Conservation (phyloP, 2,797 vertebrate species). For the Ctenopoma multispine region DNA sequence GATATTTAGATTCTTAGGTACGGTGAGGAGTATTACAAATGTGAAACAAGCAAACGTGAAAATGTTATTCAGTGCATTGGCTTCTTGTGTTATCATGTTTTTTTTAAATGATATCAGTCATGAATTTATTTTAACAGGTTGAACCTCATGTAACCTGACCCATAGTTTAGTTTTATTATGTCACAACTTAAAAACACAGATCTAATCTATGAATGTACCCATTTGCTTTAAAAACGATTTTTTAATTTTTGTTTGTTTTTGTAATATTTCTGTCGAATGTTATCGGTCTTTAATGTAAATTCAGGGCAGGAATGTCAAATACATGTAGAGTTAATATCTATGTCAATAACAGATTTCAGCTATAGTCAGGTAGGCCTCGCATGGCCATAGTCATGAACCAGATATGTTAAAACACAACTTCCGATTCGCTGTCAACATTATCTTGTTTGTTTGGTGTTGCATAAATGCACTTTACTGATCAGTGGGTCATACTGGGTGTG, state of each 20-base stretch:
- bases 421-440: slow-evolving; percentile 83
- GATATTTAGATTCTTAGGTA: slow-evolving; percentile 64
- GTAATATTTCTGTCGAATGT: slow-evolving; percentile 78
- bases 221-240: slow-evolving; percentile 65
- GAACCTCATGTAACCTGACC: slow-evolving; percentile 74
- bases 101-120: slow-evolving; percentile 56
- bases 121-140: slow-evolving; percentile 69
- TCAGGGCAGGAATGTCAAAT: slow-evolving; percentile 87
- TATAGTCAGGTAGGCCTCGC: slow-evolving; percentile 86
- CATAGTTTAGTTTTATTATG: slow-evolving; percentile 58
- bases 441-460: slow-evolving; percentile 86
- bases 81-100: slow-evolving; percentile 69
- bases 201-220: slow-evolving; percentile 89
- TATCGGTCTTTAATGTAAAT: slow-evolving; percentile 82
- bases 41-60: slow-evolving; percentile 84
- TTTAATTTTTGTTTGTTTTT: slow-evolving; percentile 16
- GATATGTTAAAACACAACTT: slow-evolving; percentile 81
- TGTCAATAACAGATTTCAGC: slow-evolving; percentile 83
- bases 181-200: slow-evolving; percentile 85
- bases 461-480: slow-evolving; percentile 89
- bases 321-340: slow-evolving; percentile 86
- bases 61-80: slow-evolving; percentile 82
- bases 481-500: slow-evolving; percentile 81
- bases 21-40: slow-evolving; percentile 79
- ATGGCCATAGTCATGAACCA: slow-evolving; percentile 84